These are phyloP conservation scores for Xanthorhoe spadicearia DNA, from an alignment of 2,888 invertebrate species.

Conservation along the genomic window DNA sequence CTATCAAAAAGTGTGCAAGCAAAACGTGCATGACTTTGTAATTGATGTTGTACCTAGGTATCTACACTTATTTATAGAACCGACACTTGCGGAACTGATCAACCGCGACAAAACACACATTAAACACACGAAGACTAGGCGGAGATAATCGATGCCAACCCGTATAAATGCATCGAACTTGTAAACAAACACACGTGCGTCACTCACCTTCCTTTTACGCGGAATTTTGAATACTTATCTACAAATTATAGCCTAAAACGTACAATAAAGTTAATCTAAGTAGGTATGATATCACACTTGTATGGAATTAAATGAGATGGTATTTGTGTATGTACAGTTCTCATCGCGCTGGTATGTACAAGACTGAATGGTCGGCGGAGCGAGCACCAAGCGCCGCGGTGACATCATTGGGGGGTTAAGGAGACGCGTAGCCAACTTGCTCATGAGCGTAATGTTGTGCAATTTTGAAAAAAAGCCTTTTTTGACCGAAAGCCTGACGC, in stretches of 20 bases:
- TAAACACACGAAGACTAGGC: constrained; percentile 8
- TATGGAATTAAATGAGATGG: constrained; percentile 55
- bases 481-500: neutral
- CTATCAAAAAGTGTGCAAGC: neutral
- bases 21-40: neutral
- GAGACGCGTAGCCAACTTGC: constrained; percentile 43
- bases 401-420: constrained; percentile 68
- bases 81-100: neutral
- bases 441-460: constrained; percentile 45
- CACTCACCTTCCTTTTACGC: constrained; percentile 81
- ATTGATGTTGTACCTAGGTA: neutral
- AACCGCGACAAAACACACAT: constrained; percentile 2
- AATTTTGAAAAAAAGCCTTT: constrained; percentile 32
- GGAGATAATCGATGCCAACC: constrained; percentile 12
- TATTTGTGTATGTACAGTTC: constrained; percentile 60
- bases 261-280: constrained; percentile 51
- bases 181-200: constrained; percentile 42
- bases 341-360: constrained; percentile 72
- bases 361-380: constrained; percentile 53
- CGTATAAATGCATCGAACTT: neutral
- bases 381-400: constrained; percentile 44
- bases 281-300: constrained; percentile 71
- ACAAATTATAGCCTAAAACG: constrained; percentile 46
- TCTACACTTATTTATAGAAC: too few relatives aligned
- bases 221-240: constrained; percentile 72